Evolutionary conservation across 2,888 invertebrate genomes (phyloP).

Genomic region (Arrhopalites spinosus): DNA sequence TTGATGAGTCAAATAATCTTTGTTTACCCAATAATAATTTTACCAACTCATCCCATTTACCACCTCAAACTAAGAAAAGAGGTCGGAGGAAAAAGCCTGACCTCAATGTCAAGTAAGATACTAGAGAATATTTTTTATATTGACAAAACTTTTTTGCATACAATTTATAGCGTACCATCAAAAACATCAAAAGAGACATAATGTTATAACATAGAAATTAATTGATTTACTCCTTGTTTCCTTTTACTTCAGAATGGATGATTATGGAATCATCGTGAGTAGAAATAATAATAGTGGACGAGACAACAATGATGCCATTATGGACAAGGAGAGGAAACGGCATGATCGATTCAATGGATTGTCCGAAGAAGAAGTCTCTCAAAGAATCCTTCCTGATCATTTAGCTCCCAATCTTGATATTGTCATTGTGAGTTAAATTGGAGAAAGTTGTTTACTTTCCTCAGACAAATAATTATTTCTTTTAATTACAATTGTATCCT

Average conservation of each 20-base stretch:
- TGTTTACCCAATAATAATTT: constrained; percentile 45
- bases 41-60: constrained; percentile 58
- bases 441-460: too few relatives aligned
- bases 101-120: constrained; percentile 27
- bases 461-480: background rate
- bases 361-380: constrained; percentile 94
- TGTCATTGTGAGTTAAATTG: constrained; percentile 84
- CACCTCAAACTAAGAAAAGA: constrained; percentile 73
- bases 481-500: background rate
- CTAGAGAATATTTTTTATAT: constrained; percentile 8
- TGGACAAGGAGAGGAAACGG: constrained; percentile 81
- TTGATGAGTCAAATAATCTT: constrained; percentile 59
- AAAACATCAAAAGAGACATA: background rate
- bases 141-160: background rate
- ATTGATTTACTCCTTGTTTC: background rate
- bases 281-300: constrained; percentile 35
- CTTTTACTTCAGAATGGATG: constrained; percentile 38
- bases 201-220: background rate
- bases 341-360: constrained; percentile 94
- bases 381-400: constrained; percentile 92
- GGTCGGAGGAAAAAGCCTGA: constrained; percentile 80
- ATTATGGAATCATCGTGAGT: constrained; percentile 38
- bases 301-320: constrained; percentile 33
- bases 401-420: constrained; percentile 92
- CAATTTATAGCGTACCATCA: background rate